Evolutionary conservation across 2,113 vertebrate species (phyloP), one percentile per base, ranked within the genome.

Genomic region (Regulus satrapa): DNA sequence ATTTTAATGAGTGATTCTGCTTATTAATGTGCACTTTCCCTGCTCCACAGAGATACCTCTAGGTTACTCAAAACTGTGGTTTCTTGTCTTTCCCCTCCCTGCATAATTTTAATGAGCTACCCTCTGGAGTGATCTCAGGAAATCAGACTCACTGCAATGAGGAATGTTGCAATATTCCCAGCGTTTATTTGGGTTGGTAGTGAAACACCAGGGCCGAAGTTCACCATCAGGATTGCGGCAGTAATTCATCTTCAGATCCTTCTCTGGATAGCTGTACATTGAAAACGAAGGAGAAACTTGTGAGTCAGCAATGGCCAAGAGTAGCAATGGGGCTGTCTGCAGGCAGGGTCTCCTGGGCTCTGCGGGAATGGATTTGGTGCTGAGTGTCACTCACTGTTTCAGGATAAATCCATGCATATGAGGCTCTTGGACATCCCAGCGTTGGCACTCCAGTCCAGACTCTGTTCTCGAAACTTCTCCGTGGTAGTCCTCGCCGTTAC

Each of bases 191-290:
- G 82, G 81, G 77, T 78, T 98, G 4, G 89, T 98, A 81, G 99
- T 99, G 78, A 99, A 99, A 83, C 99, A 99, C 99, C 99, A 99
- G 0, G 99, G 99, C 4, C 94, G 96, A 46, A 98, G 98, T 66
- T 99, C 99, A 6, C 99, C 99, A 19, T 99, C 99, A 2, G 99
- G 99, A 94, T 99, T 99, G 21, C 99, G 99, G 71, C 99, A 99
- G 74, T 99, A 99, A 97, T 99, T 99, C 89, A 94, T 97, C 91
- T 98, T 98, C 58, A 99, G 95, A 89, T 99, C 98, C 96, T 99
- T 99, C 32, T 94, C 98, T 80, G 99, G 98, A 86, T 99, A 98
- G 52, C 99, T 99, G 94, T 67, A 38, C 8, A 34, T 88, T 21
- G 56, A 52, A 93, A 89, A 88, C 34, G 29, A 67, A 58, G 52